Conservation (phyloP, 2,113 vertebrate species). For the Labrus mixtus region DNA sequence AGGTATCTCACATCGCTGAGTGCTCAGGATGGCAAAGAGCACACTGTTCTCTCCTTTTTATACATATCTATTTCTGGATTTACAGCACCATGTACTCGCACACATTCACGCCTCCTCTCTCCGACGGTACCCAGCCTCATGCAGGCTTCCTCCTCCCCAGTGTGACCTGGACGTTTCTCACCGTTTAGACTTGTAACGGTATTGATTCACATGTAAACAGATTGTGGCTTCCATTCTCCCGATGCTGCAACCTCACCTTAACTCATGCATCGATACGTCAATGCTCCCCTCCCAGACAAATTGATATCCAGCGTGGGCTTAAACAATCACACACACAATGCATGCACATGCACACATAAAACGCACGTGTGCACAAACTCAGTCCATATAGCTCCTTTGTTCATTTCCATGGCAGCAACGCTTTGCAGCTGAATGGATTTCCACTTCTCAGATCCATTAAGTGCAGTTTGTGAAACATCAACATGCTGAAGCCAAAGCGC, state of each 20-base stretch:
- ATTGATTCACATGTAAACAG: conserved; percentile 75
- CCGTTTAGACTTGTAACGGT: conserved; percentile 56
- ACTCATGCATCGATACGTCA: conserved; percentile 67
- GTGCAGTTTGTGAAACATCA: background rate
- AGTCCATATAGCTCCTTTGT: fast-evolving
- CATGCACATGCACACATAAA: too few relatives aligned
- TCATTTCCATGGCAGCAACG: background rate
- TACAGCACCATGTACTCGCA: background rate
- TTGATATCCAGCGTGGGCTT: conserved; percentile 45
- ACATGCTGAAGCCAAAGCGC: background rate
- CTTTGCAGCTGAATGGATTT: background rate
- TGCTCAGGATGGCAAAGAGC: conserved; percentile 36
- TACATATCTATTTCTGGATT: conserved; percentile 34
- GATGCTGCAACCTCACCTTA: conserved; percentile 56
- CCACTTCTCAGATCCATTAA: background rate
- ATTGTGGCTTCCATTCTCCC: conserved; percentile 54
- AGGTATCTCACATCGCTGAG: conserved; percentile 41
- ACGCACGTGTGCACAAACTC: background rate
- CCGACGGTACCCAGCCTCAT: conserved; percentile 3
- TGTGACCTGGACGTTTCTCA: conserved; percentile 52
- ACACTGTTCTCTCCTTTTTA: conserved; percentile 36
- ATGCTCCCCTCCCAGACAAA: conserved; percentile 32
- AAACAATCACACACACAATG: background rate
- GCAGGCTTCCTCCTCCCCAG: conserved; percentile 9
- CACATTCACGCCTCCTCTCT: conserved; percentile 13